A percentile compares a stretch with the other conserved stretches of the same genome.
Evolutionary conservation across 2,797 vertebrate genomes (phyloP).

Genomic region (Sarcophilus harrisii): DNA sequence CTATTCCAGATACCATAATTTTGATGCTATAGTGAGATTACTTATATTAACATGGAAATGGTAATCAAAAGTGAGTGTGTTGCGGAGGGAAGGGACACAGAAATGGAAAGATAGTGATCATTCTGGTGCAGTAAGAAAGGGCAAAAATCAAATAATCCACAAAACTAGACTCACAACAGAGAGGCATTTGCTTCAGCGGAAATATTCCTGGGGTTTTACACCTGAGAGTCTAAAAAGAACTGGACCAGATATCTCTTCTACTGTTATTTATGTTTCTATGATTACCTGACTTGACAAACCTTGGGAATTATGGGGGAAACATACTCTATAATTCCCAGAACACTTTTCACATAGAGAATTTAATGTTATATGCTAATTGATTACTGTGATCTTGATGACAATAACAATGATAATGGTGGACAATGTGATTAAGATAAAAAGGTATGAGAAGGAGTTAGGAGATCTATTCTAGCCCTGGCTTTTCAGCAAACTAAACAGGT

Average conservation of each 20-base stretch:
- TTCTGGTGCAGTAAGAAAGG: conserved; percentile 10
- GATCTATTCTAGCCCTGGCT: neutral
- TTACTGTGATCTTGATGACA: neutral
- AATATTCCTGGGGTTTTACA: neutral
- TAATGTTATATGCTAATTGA: neutral
- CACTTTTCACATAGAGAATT: neutral
- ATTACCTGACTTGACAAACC: neutral
- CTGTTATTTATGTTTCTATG: neutral
- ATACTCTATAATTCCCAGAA: neutral
- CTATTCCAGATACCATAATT: neutral
- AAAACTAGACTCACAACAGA: neutral
- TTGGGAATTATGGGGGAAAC: neutral
- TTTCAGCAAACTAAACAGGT: neutral
- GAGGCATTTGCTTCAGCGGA: conserved; percentile 15
- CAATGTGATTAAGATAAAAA: neutral
- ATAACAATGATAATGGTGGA: neutral
- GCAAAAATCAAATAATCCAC: neutral
- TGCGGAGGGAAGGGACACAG: too few species aligned
- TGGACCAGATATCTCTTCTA: neutral
- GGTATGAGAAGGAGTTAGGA: neutral
- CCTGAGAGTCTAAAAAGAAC: neutral
- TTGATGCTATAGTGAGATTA: neutral
- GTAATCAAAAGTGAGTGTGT: neutral
- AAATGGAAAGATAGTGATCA: neutral
- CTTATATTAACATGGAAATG: neutral